phyloP scores from a whole-genome alignment of 2,888 invertebrate species.

The Pristionchus fissidentatus region DNA sequence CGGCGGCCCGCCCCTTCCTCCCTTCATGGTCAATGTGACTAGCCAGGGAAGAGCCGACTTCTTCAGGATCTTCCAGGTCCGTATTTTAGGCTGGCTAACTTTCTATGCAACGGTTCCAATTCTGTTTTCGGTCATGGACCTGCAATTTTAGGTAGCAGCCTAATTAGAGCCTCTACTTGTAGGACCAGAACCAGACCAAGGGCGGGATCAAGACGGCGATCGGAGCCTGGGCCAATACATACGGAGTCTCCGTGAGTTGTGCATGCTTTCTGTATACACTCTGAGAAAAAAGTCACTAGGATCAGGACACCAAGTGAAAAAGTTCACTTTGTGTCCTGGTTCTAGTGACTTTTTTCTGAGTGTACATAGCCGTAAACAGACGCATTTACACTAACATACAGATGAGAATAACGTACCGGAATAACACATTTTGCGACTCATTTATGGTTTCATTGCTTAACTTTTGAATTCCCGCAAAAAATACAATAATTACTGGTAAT shows the following conservation, averaged over 20 bases:
- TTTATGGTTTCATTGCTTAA: not conserved
- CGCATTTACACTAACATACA: too few relatives aligned
- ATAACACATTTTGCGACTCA: not conserved
- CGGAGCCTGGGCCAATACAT: not conserved
- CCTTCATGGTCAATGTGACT: conserved; percentile 11
- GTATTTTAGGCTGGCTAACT: too few relatives aligned
- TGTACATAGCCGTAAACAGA: too few relatives aligned
- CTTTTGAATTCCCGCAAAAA: not conserved
- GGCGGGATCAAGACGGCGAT: not conserved
- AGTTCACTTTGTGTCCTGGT: too few relatives aligned
- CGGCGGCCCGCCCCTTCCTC: too few relatives aligned
- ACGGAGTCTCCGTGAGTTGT: not conserved
- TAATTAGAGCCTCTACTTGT: not conserved
- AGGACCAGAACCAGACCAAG: conserved; percentile 40
- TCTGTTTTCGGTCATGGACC: too few relatives aligned
- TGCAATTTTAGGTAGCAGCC: not conserved
- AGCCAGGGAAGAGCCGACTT: not conserved
- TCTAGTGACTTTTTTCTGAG: too few relatives aligned
- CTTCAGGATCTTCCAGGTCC: not conserved
- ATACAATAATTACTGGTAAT: not conserved
- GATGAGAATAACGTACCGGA: too few relatives aligned
- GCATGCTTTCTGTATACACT: not conserved
- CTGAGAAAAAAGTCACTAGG: too few relatives aligned
- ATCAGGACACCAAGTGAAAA: too few relatives aligned
- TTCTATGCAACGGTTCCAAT: too few relatives aligned